phyloP scores from a whole-genome alignment of 2,888 invertebrate genomes.

The Phaonia tiefii region DNA sequence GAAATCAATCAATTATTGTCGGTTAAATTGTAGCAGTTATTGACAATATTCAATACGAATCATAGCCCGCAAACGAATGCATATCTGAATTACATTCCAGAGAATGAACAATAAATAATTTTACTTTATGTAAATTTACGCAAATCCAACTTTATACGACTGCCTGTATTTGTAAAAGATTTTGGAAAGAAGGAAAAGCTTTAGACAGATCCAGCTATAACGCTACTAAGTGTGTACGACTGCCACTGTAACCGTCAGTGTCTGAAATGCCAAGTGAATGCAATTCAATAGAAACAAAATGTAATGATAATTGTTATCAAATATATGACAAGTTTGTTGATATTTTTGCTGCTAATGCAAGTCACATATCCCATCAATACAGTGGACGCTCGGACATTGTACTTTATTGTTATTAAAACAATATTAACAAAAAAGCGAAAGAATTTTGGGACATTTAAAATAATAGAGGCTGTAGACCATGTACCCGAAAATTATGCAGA shows the following conservation, averaged over 20 bases:
- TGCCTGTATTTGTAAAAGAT: neutral
- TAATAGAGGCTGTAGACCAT: no score
- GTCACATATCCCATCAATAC: neutral
- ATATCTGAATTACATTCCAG: constrained; percentile 21
- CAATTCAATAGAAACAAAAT: neutral
- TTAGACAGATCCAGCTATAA: no score
- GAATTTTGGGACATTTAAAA: no score
- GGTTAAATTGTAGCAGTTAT: constrained; percentile 21
- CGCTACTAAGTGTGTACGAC: neutral
- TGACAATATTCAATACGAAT: constrained; percentile 28
- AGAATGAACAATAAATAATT: neutral
- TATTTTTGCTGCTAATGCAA: neutral
- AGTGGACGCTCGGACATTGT: no score
- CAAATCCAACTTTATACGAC: neutral
- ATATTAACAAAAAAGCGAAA: no score
- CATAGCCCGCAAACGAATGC: neutral
- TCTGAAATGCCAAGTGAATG: constrained; percentile 11
- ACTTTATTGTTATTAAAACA: no score
- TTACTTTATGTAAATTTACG: constrained; percentile 12
- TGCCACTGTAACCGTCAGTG: neutral
- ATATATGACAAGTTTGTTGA: neutral
- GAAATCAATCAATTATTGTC: constrained; percentile 63
- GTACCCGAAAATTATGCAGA: no score
- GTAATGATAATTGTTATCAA: neutral
- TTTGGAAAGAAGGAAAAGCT: constrained; percentile 13